Conservation (phyloP, 2,888 invertebrate genomes). For the Drosophila pseudotalamancana region DNA sequence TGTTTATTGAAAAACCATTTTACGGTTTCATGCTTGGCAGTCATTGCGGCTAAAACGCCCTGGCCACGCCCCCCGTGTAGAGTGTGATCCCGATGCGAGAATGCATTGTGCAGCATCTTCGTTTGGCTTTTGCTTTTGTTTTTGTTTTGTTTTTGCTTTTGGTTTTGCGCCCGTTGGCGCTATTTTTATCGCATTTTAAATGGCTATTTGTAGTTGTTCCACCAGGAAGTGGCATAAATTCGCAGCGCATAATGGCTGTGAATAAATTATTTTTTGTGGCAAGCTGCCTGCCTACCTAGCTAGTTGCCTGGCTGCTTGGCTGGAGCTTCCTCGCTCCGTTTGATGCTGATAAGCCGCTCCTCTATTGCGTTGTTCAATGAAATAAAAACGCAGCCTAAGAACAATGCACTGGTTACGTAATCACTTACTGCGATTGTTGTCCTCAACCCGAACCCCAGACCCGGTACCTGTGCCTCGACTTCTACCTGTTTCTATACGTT, state of each 20-base stretch:
- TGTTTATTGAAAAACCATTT: slow-evolving; percentile 76
- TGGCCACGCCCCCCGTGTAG: slow-evolving; percentile 51
- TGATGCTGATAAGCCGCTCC: slow-evolving; percentile 66
- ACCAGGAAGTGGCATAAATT: slow-evolving; percentile 81
- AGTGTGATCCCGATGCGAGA: slow-evolving; percentile 18
- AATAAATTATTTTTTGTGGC: slow-evolving; percentile 77
- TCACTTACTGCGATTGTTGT: slow-evolving; percentile 79
- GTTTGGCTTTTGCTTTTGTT: slow-evolving; percentile 12
- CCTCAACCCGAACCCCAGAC: slow-evolving; percentile 46
- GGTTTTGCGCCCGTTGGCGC: slow-evolving; percentile 67
- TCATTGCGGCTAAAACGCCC: slow-evolving; percentile 54
- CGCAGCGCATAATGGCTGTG: slow-evolving; percentile 77
- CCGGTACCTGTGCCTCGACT: neutral
- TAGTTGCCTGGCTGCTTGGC: slow-evolving; percentile 16
- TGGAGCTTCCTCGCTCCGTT: slow-evolving; percentile 55
- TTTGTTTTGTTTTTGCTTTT: too few species aligned
- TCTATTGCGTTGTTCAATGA: slow-evolving; percentile 73
- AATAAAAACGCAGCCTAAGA: slow-evolving; percentile 58
- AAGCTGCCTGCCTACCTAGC: slow-evolving; percentile 5
- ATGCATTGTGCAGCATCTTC: slow-evolving; percentile 60
- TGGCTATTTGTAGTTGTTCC: slow-evolving; percentile 79
- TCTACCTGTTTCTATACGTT: slow-evolving; percentile 1
- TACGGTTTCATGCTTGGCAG: slow-evolving; percentile 78
- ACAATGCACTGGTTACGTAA: slow-evolving; percentile 77
- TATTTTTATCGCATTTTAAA: slow-evolving; percentile 82